A percentile compares a stretch with the other conserved stretches of the same genome.
Evolutionary conservation across 2,888 invertebrate species (phyloP).

Genomic region (Eudasyphora cyanicolor): DNA sequence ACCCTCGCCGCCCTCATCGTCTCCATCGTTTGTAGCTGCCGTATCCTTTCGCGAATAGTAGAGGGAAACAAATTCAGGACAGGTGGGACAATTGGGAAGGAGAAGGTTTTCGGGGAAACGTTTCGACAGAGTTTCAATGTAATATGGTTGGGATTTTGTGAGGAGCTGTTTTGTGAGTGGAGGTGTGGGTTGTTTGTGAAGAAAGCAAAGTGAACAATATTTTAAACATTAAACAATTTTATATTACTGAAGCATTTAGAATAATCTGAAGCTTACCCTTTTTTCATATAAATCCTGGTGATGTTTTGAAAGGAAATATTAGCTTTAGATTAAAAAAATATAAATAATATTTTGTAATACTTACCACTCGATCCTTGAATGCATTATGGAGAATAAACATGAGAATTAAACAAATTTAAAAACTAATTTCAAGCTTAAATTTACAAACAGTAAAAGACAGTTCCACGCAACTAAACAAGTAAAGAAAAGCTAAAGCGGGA

Average conservation of each 20-base stretch:
- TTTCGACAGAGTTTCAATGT: slow-evolving; percentile 73
- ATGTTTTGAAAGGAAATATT: background rate
- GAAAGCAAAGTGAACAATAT: slow-evolving; percentile 25
- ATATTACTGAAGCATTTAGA: background rate
- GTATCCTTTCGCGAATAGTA: slow-evolving; percentile 76
- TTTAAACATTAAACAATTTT: background rate
- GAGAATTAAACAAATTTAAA: background rate
- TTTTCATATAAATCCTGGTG: slow-evolving; percentile 81
- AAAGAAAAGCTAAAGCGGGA: no score
- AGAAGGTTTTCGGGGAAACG: slow-evolving; percentile 77
- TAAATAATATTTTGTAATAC: slow-evolving; percentile 65
- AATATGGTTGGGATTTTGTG: slow-evolving; percentile 72
- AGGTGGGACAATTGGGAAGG: slow-evolving; percentile 76
- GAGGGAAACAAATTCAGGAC: slow-evolving; percentile 77
- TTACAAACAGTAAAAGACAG: no score
- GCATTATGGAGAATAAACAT: slow-evolving; percentile 17
- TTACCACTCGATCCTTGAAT: slow-evolving; percentile 79
- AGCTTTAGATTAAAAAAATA: slow-evolving; percentile 72
- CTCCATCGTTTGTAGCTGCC: slow-evolving; percentile 81
- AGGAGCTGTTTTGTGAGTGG: slow-evolving; percentile 69
- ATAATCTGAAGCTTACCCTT: slow-evolving; percentile 74
- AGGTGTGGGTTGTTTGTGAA: background rate
- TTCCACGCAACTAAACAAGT: no score
- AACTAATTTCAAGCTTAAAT: background rate
- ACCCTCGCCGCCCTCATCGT: slow-evolving; percentile 80